Base-by-base conservation (phyloP, 2,113 vertebrate species). In the Pipa parva region DNA sequence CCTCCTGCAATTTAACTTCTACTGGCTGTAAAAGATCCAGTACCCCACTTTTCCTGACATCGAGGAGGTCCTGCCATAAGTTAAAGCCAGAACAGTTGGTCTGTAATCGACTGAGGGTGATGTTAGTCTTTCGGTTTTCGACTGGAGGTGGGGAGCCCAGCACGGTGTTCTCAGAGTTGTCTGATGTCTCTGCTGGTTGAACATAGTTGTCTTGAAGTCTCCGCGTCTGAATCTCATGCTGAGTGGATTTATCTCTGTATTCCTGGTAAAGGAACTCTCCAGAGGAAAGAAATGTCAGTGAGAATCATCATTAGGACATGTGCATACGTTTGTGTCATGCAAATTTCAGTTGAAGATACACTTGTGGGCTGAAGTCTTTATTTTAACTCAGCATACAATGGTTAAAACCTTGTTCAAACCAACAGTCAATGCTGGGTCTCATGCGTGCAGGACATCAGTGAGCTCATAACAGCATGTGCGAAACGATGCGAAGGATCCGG, bases 241-340 rank as follows among this genome's bases (percentile, higher is more conserved):
- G 92, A 0, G 94, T 95, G 0, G 95, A 93, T 24, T 93, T 95
- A 72, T 96, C 95, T 33, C 95, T 82, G 74, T 99, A 99, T 78
- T 99, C 96, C 83, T 99, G 96, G 79, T 99, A 99, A 58, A 99
- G 80, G 78, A 97, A 89, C 24, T 83, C 96, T 98, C 76, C 52
- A 77, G 79, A 27, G 50, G 20, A 81, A 78, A 0, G 22, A 52
- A 24, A 45, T n/a, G n/a, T n/a, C n/a, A n/a, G n/a, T n/a, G n/a
- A n/a, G n/a, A n/a, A n/a, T n/a, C n/a, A n/a, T n/a, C n/a, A n/a
- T n/a, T n/a, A n/a, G n/a, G n/a, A n/a, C n/a, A n/a, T n/a, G n/a
- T n/a, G n/a, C n/a, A n/a, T n/a, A n/a, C n/a, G n/a, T n/a, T n/a
- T n/a, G n/a, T n/a, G n/a, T n/a, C n/a, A n/a, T n/a, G n/a, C n/a